Evolutionary conservation across 2,888 invertebrate species (phyloP).

Genomic region (Dromius quadrimaculatus): DNA sequence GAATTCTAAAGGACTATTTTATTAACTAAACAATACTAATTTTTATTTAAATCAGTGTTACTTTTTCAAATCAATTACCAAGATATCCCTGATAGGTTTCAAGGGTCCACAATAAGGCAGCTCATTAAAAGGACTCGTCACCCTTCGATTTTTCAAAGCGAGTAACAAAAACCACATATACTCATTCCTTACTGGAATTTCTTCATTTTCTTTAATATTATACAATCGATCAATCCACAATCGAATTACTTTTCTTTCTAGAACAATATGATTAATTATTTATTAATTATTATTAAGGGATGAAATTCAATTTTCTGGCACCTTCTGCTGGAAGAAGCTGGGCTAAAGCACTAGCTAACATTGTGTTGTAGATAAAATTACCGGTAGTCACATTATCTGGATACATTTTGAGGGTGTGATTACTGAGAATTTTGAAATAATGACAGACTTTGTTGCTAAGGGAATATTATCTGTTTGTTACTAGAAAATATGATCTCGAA

Average conservation of each 20-base stretch:
- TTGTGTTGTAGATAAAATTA: slow-evolving; percentile 66
- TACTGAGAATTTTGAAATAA: slow-evolving; percentile 3
- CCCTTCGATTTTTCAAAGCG: slow-evolving; percentile 65
- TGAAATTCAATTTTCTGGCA: too few relatives aligned
- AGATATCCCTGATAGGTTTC: slow-evolving; percentile 62
- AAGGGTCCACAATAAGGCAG: slow-evolving; percentile 62
- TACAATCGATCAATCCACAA: slow-evolving; percentile 65
- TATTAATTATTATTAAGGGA: slow-evolving; percentile 1
- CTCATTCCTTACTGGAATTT: slow-evolving; percentile 64
- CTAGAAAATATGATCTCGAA: too few relatives aligned
- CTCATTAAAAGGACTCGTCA: slow-evolving; percentile 64
- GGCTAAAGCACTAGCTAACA: slow-evolving; percentile 65
- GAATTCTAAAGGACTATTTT: too few relatives aligned
- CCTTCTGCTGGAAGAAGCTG: slow-evolving; percentile 64
- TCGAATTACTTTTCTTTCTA: slow-evolving; percentile 60
- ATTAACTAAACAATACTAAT: too few relatives aligned
- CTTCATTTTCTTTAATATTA: slow-evolving; percentile 60
- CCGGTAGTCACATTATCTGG: slow-evolving; percentile 61
- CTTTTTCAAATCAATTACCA: too few relatives aligned
- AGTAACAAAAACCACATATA: slow-evolving; percentile 67
- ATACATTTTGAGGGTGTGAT: slow-evolving; percentile 57
- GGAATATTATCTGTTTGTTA: too few relatives aligned
- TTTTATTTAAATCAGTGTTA: too few relatives aligned
- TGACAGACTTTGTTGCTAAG: slow-evolving; percentile 3
- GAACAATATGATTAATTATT: slow-evolving; percentile 44